Evolutionary conservation across 2,888 invertebrate genomes (phyloP), one percentile per base, ranked within the genome.

Genomic region (Dorcus hopei): DNA sequence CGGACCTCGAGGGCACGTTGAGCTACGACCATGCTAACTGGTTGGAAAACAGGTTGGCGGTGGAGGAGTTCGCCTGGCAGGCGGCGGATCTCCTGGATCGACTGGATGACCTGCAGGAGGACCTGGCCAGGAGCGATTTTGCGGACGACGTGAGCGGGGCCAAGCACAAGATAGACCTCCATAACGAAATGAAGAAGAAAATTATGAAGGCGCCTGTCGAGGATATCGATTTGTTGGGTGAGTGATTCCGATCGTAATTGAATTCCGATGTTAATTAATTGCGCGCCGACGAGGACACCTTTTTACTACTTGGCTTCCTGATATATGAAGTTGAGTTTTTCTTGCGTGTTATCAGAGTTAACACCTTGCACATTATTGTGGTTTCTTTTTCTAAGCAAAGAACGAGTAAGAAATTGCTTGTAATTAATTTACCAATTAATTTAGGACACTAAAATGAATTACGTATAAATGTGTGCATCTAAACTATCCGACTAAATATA

Each of bases 51-150:
- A 85, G 98, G 79, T 80, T 96, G 80, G 94, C 95, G 57, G 86
- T 97, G 70, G 97, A 98, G 81, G 95, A 96, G 75, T 92, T 97
- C 78, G 90, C 93, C 70, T 97, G 96, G 95, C 95, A 95, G 81
- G 93, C 95, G 1, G 90, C 93, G 50, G 97, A 98, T 77, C 84
- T 97, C 64, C 83, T 97, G 61, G 95, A 95, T 76, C 86, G 95
- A 63, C 83, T 97, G 61, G 97, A 97, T 72, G 94, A 95, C 74
- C 82, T 97, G 63, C 93, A 95, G 75, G 95, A 95, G 75, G 95
- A 96, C 77, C 85, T 98, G 54, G 91, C 91, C 54, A 87, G 95
- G 65, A 94, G 93, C 65, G 96, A 97, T 73, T 93, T 95, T 74
- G 96, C 97, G 1, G 95, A 96, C 73, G 96, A 97, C 80, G 94